These are phyloP conservation scores for Dasysyrphus albostriatus DNA, from an alignment of 2,888 invertebrate genomes.

Conservation along the genomic window DNA sequence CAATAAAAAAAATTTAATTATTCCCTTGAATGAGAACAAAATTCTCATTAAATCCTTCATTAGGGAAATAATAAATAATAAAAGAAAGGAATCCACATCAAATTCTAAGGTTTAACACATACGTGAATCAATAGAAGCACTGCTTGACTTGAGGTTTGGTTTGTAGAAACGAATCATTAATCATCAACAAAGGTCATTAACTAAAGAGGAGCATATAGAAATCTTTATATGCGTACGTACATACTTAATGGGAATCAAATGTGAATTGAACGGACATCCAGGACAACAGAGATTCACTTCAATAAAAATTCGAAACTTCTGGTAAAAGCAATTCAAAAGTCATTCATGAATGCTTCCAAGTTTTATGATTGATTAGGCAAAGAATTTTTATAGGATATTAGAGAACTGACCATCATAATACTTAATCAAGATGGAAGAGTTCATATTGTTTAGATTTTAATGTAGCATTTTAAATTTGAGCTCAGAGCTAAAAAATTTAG, in stretches of 20 bases:
- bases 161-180: background rate
- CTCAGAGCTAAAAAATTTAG: too few species aligned
- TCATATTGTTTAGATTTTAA: background rate
- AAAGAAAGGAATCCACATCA: constrained; percentile 5
- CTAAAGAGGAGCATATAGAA: background rate
- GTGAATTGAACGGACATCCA: constrained; percentile 1
- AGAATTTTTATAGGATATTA: background rate
- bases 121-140: constrained; percentile 8
- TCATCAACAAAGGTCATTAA: constrained; percentile 19
- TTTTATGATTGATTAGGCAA: constrained; percentile 22
- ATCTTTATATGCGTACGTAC: background rate
- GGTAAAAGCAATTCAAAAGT: background rate
- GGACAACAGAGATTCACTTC: background rate
- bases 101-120: background rate
- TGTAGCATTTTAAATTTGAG: too few species aligned
- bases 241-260: constrained; percentile 2
- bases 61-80: background rate
- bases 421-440: background rate
- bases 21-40: constrained; percentile 16
- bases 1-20: constrained; percentile 55
- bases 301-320: background rate
- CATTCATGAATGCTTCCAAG: background rate
- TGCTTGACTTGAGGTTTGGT: constrained; percentile 24
- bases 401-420: background rate
- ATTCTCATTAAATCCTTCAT: constrained; percentile 46